Percentiles rank a stretch among this genome's conserved stretches.
Conservation (phyloP, 2,113 vertebrate species). For the Elachura formosa region DNA sequence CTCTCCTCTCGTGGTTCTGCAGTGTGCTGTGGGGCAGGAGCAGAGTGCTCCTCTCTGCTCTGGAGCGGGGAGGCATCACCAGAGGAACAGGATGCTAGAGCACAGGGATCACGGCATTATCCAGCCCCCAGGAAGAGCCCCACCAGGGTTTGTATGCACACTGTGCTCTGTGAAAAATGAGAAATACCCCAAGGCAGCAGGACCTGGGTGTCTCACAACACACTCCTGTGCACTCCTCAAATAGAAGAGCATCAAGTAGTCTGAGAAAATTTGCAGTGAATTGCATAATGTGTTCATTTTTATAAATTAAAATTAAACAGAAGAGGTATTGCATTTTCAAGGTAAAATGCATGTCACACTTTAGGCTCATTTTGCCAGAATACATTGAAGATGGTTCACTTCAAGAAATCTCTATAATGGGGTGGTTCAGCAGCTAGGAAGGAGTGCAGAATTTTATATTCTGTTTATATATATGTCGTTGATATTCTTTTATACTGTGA, state of each 20-base stretch:
- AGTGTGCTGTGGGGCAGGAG: not conserved
- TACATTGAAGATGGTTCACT: not conserved
- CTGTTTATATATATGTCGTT: not conserved
- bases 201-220: not conserved
- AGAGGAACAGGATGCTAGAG: not conserved
- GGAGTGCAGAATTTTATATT: not conserved
- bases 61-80: not conserved
- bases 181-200: not conserved
- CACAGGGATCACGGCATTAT: conserved; percentile 11
- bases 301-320: not conserved
- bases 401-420: not conserved
- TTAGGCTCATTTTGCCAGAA: not conserved
- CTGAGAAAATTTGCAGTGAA: not conserved
- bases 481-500: not conserved
- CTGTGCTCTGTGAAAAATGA: not conserved
- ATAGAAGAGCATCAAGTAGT: not conserved
- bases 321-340: not conserved
- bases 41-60: not conserved
- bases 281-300: not conserved
- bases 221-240: not conserved
- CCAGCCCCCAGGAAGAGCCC: conserved; percentile 20
- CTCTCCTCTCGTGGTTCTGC: not conserved
- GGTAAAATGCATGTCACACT: not conserved
- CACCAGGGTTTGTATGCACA: not conserved
- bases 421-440: not conserved